Base-by-base conservation (phyloP, 2,888 invertebrate species). In the Cheilosia pagana region DNA sequence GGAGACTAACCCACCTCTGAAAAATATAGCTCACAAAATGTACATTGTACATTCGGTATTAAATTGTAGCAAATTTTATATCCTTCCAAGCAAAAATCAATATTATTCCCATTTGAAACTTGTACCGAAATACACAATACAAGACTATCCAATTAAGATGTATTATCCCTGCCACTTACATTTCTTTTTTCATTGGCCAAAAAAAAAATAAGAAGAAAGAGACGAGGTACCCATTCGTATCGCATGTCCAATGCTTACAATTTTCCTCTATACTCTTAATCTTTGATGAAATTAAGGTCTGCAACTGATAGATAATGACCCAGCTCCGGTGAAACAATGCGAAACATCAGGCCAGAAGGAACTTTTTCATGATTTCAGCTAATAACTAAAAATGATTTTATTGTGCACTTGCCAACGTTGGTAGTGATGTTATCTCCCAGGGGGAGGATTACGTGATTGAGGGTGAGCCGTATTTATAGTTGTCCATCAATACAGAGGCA, bases 341-440 rank as follows among this genome's bases (percentile, higher is more conserved):
- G 28, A 79, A 65, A 41, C 60, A 72, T 57, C 55, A 78, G 31
- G 48, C 35, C 35, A 57, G 28, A 71, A 48, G 23, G 57, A 71
- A 60, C 43, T 53, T 76, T 53, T 85, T 60, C 85, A 81, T 81
- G 85, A 85, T 81, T 81, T 75, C 71, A 62, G 81, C 81, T 85
- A 85, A 85, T 85, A 85, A 85, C 85, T 76, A 85, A 85, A 85
- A 85, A 85, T 85, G 81, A 85, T 85, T 85, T 85, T 81, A 85
- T 76, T 85, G 81, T 71, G 62, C 68, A 43, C 53, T 59, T 39
- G 65, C 35, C 50, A 62, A 43, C 48, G 71, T 63, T 43, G 65
- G 43, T 55, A 62, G 70, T 75, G 71, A 76, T 79, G 60, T 39
- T 25, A 67, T 62, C 71, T 85, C 85, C 65, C 85, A 19, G 10